Evolutionary conservation across 2,888 invertebrate genomes (phyloP), one percentile per base, ranked within the genome.

Genomic region (Spodoptera exigua): DNA sequence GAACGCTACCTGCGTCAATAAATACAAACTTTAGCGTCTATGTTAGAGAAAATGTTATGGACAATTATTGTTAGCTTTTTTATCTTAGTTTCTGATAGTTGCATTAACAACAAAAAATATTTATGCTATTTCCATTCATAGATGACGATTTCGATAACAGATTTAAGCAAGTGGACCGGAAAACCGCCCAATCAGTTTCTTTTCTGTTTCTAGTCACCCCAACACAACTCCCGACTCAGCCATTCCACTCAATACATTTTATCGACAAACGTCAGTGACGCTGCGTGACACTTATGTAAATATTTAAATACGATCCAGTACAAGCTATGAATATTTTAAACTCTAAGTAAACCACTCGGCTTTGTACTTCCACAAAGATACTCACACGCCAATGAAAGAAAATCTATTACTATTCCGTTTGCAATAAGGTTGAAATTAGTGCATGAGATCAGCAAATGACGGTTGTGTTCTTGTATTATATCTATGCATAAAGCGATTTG

Each of bases 321-420:
- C 94, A 94, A 92, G 92, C 94, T 94, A 95, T 95, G 94, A 95
- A 95, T 95, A 95, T 95, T 93, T 95, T 95, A 95, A 94, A 92
- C 87, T 91, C 89, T 86, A 91, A 92, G 93, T 90, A 93, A 93
- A 93, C 90, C 92, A 89, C 91, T 91, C 88, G 83, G 87, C 88
- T 90, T 89, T 87, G 87, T 87, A 83, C 83, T 87, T 80, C 80
- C 79, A 80, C 87, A 85, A 89, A 82, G 85, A 87, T 85, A 85
- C 82, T 79, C 82, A 83, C 79, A 83, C 79, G 74, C 76, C 84
- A 89, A 88, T 88, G 83, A 87, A 85, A 86, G 80, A 84, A 86
- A 86, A 84, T 68, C 80, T 80, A 76, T 82, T 85, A 82, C 81
- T 89, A 83, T 82, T 82, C 36, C 71, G 59, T 73, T 62, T 60